phyloP scores from a whole-genome alignment of 1,140 invertebrate genomes.

The Mamestra configurata region DNA sequence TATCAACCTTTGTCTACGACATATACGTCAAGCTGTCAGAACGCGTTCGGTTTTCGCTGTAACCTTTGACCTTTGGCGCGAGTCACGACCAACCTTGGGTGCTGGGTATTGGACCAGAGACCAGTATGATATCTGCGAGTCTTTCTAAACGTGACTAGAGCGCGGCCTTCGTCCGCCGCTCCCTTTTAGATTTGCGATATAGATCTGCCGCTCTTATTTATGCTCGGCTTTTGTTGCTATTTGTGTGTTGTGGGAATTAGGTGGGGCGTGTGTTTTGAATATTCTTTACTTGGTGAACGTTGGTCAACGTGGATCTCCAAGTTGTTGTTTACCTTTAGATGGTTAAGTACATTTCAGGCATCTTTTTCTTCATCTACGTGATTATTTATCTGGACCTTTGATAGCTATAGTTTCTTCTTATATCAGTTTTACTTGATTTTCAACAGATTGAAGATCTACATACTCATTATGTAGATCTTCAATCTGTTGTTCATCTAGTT shows the following conservation, averaged over 20 bases:
- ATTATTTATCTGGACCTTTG: no score
- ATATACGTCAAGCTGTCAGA: slow-evolving; percentile 58
- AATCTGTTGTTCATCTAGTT: no score
- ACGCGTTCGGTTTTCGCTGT: slow-evolving; percentile 64
- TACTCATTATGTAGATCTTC: no score
- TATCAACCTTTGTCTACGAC: slow-evolving; percentile 54
- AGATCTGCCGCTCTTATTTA: slow-evolving; percentile 58
- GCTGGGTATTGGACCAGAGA: slow-evolving; percentile 55
- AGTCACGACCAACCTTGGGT: slow-evolving; percentile 76
- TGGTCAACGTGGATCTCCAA: no score
- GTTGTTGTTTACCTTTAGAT: background rate
- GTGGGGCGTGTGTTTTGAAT: slow-evolving; percentile 2
- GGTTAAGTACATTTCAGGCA: background rate
- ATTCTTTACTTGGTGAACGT: background rate
- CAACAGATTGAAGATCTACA: no score
- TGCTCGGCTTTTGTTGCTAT: slow-evolving; percentile 35
- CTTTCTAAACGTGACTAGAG: slow-evolving; percentile 68
- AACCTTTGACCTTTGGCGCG: slow-evolving; percentile 72
- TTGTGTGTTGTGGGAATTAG: slow-evolving; percentile 49
- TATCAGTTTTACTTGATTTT: no score
- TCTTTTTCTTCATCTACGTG: background rate
- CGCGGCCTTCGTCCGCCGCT: slow-evolving; percentile 70
- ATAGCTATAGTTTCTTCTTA: no score
- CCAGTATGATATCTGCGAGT: slow-evolving; percentile 52
- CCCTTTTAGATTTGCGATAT: slow-evolving; percentile 67